Base-by-base conservation (phyloP, 2,888 invertebrate species). In the Acanthococcus lagerstroemiae region DNA sequence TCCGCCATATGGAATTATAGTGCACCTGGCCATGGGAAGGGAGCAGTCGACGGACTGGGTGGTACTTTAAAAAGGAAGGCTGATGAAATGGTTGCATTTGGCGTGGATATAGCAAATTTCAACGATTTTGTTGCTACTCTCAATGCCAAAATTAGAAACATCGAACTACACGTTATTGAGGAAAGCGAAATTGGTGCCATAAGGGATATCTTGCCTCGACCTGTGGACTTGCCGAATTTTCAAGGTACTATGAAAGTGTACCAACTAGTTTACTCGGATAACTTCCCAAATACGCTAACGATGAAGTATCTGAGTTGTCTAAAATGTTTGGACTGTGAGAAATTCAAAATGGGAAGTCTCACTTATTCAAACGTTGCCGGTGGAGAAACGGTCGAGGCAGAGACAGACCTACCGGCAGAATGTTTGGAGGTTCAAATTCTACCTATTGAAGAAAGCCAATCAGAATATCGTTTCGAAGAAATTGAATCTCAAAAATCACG, bases 21-120 rank as follows among this genome's bases (percentile, higher is more conserved):
- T 21, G 73, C 74, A 68, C 71, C 72, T 15, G 73, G 74, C 4
- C 74, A 75, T 69, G 73, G 74, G 4, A 75, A 75, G 67, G 73
- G 72, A 24, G 72, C 73, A 24, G 69, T 73, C 45, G 74, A 73
- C 72, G 74, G 74, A 7, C 69, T 75, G 44, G 74, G 73, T 65
- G 74, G 70, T 4, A 67, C 69, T 26, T 57, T 72, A 15, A 74
- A 73, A 68, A 68, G 73, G 71, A 70, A 72, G 66, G 72, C 71
- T 48, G 73, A 70, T 65, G 30, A 19, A 48, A 6, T 50, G n/a
- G 70, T 70, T 4, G 66, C 68, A 26, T 57, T 65, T 55, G 69
- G 69, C 1, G 54, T 48, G 19, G 69, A 70, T 50, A 65, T 68
- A n/a, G 30, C 21, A 9, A 50, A 55, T 65, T 19, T 69, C 26